phyloP scores from a whole-genome alignment of 2,797 vertebrate species.

The Odontamblyopus rebecca region DNA sequence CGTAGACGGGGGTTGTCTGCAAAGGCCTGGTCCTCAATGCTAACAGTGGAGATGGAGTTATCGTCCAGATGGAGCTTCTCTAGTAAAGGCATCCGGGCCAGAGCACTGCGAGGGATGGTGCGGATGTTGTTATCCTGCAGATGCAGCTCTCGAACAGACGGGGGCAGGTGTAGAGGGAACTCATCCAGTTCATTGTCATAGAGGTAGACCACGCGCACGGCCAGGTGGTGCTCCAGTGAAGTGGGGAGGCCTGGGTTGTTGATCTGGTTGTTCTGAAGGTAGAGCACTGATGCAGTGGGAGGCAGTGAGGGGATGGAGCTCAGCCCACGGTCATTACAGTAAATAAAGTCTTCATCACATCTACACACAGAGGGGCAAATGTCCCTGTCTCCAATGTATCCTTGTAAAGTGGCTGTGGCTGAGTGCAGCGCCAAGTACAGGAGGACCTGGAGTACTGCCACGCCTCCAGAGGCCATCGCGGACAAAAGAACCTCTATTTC shows the following conservation, averaged over 20 bases:
- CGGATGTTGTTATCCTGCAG: constrained; percentile 96
- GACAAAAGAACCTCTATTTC: constrained; percentile 41
- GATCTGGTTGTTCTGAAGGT: constrained; percentile 96
- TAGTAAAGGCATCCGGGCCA: constrained; percentile 87
- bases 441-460: constrained; percentile 77
- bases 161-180: constrained; percentile 87
- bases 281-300: constrained; percentile 87
- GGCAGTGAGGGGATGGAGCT: constrained; percentile 89
- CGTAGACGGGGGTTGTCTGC: constrained; percentile 85
- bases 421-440: constrained; percentile 81
- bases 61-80: constrained; percentile 94
- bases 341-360: constrained; percentile 91
- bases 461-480: constrained; percentile 72
- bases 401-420: constrained; percentile 68
- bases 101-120: constrained; percentile 81
- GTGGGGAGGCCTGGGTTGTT: constrained; percentile 89
- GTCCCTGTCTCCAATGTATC: constrained; percentile 70
- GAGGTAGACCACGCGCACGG: constrained; percentile 90
- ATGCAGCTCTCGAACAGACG: constrained; percentile 89
- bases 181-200: constrained; percentile 93
- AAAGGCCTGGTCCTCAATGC: constrained; percentile 94
- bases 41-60: constrained; percentile 94
- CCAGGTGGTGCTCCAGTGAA: constrained; percentile 80
- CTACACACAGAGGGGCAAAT: constrained; percentile 90
- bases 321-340: constrained; percentile 94